Percentiles rank a stretch among this genome's conserved stretches.
These are phyloP conservation scores for Tetrax tetrax DNA, from an alignment of 2,113 vertebrate species.

Conservation along the genomic window DNA sequence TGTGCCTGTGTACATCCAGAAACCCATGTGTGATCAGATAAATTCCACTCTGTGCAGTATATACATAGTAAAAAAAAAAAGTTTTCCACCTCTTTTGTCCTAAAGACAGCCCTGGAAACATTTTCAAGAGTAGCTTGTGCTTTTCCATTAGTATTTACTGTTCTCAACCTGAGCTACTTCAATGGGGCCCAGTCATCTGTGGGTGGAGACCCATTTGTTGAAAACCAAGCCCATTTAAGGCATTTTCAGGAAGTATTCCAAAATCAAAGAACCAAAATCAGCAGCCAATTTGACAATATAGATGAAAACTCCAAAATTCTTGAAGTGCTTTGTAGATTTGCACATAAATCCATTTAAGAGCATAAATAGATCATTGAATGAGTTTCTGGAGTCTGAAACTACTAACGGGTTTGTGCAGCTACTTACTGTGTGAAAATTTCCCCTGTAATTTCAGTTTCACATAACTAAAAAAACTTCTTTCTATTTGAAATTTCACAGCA, in stretches of 20 bases:
- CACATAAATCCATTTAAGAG: neutral
- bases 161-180: neutral
- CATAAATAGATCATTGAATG: neutral
- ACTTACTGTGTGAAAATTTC: neutral
- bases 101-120: neutral
- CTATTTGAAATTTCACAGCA: neutral
- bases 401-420: neutral
- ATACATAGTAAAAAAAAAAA: neutral
- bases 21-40: neutral
- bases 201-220: neutral
- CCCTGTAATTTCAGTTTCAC: neutral
- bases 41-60: neutral
- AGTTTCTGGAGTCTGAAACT: neutral
- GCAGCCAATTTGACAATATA: neutral
- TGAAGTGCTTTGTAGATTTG: neutral
- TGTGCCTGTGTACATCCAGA: neutral
- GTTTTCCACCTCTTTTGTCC: neutral
- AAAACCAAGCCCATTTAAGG: neutral
- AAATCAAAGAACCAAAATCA: neutral
- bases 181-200: neutral
- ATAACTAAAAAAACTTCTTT: neutral
- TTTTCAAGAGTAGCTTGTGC: neutral
- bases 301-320: neutral
- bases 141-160: neutral
- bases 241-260: neutral